Percentiles rank a stretch among this genome's conserved stretches.
Conservation (phyloP, 1,140 invertebrate genomes). For the Ridgeia piscesae region DNA sequence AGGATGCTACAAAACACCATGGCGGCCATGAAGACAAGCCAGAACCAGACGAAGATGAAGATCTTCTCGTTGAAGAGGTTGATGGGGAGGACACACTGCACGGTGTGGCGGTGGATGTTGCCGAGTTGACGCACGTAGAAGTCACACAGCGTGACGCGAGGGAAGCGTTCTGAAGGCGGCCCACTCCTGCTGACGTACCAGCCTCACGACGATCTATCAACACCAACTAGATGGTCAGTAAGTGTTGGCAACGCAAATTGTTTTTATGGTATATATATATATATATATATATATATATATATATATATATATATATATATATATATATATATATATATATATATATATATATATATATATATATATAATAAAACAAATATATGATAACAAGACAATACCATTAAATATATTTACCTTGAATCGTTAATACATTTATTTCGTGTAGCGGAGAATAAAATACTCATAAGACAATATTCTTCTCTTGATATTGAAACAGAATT, state of each 20-base stretch:
- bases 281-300: too few relatives aligned
- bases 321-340: too few relatives aligned
- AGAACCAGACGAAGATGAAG: slow-evolving; percentile 63
- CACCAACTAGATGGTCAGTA: background rate
- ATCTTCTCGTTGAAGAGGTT: slow-evolving; percentile 63
- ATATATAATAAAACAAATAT: too few relatives aligned
- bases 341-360: too few relatives aligned
- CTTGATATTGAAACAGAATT: too few relatives aligned
- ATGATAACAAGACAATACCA: too few relatives aligned
- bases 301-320: too few relatives aligned
- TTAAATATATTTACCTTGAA: too few relatives aligned
- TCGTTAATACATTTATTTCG: too few relatives aligned
- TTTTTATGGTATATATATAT: too few relatives aligned
- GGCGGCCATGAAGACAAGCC: slow-evolving; percentile 48
- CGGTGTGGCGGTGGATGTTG: slow-evolving; percentile 55
- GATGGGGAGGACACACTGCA: slow-evolving; percentile 61
- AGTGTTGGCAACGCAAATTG: background rate
- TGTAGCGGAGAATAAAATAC: too few relatives aligned
- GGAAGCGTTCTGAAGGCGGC: slow-evolving; percentile 52
- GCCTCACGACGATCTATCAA: slow-evolving; percentile 39
- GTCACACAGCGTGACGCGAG: slow-evolving; percentile 59
- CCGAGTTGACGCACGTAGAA: slow-evolving; percentile 55
- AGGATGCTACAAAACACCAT: slow-evolving; percentile 18
- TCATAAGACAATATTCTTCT: too few relatives aligned
- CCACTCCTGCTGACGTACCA: slow-evolving; percentile 46